These are phyloP conservation scores for Hypercompe scribonia DNA, from an alignment of 2,888 invertebrate genomes.

Conservation along the genomic window DNA sequence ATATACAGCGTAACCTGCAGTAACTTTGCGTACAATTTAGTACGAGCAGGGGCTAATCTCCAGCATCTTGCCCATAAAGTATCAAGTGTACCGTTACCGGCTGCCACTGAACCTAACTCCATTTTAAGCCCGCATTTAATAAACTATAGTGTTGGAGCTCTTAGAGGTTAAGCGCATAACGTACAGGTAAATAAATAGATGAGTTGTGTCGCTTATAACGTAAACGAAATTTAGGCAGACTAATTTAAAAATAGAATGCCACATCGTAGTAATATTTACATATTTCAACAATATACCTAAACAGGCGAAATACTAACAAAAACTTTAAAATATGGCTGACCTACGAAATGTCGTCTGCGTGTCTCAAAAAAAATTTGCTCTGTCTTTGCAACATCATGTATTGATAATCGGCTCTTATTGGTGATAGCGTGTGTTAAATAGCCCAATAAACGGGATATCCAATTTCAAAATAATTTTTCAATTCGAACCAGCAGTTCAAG, in stretches of 20 bases:
- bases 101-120: slow-evolving; percentile 18
- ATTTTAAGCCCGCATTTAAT: slow-evolving; percentile 23
- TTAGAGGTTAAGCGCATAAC: slow-evolving; percentile 3
- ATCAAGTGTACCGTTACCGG: slow-evolving; percentile 26
- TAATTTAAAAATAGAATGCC: background rate
- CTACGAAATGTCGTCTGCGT: no score
- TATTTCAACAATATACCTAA: no score
- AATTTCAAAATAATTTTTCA: no score
- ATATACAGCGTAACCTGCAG: slow-evolving; percentile 31
- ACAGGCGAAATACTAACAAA: no score
- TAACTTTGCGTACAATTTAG: slow-evolving; percentile 48
- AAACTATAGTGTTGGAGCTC: slow-evolving; percentile 21
- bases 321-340: no score
- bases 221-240: background rate
- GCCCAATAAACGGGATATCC: no score
- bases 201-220: background rate
- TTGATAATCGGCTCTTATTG: no score
- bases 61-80: slow-evolving; percentile 50
- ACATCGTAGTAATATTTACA: no score
- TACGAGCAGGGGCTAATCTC: slow-evolving; percentile 43
- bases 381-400: no score
- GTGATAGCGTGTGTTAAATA: no score
- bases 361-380: no score
- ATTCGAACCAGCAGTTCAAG: no score
- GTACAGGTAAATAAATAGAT: background rate